Base-by-base conservation (phyloP, 2,797 vertebrate species). In the Octomys mimax region DNA sequence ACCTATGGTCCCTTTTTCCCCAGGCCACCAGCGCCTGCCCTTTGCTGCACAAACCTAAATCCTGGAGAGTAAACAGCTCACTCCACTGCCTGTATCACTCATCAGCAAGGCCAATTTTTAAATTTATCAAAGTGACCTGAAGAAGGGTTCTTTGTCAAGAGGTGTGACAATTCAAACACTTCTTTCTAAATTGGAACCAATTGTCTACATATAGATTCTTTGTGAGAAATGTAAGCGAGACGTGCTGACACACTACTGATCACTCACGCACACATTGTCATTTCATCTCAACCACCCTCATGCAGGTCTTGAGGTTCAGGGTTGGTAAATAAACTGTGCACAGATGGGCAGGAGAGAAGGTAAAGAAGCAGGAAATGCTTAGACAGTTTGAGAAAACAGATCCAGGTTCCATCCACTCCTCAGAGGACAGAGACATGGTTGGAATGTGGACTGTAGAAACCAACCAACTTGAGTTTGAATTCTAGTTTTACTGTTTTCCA, bases 121-220 rank as follows among this genome's bases (percentile, higher is more conserved):
- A n/a, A 68, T 62, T 89, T 59, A 62, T 79, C 26, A 33, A 89
- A 26, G 57, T 85, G 66, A 66, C 54, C n/a, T 81, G 14, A 4
- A 66, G 39, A 86, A 62, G 22, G 42, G 16, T 57, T 77, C 54
- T 81, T 84, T 57, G 42, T n/a, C 26, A 68, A 64, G 52, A 77
- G 75, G 31, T 57, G 75, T 87, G 42, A 59, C 66, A 36, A 73
- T 66, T 9, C 61, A 75, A 31, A 54, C 71, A 10, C 36, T 49
- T 96, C 70, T 82, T 92, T 61, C 73, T 36, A 52, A 57, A 39
- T 75, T 46, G 83, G 54, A 91, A 26, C 6, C 61, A 75, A 57
- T 5, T 4, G 3, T 54, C 61, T 33, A 1, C 28, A 49, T 16
- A 22, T 11, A 82, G 70, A 52, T 0, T 33, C 7, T 33, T 70